Evolutionary conservation across 2,797 vertebrate genomes (phyloP).

Genomic region (Emys orbicularis): DNA sequence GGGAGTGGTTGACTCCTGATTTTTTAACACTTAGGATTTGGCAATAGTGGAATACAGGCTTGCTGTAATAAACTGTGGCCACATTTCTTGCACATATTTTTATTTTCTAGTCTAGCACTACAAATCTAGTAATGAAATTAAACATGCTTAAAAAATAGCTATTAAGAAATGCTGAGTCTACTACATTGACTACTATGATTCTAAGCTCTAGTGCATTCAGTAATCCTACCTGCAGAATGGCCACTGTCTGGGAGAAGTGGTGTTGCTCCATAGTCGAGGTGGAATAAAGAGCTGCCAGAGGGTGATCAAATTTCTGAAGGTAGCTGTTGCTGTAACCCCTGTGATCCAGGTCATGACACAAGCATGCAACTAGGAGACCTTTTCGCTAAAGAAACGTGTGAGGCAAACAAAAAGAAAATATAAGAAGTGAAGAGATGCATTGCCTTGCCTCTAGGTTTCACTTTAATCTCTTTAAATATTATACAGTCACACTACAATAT

Average conservation of each 20-base stretch:
- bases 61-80: slow-evolving; percentile 64
- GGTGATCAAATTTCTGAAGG: slow-evolving; percentile 99
- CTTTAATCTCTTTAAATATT: slow-evolving; percentile 21
- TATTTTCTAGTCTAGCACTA: neutral
- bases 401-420: neutral
- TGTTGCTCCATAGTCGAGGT: slow-evolving; percentile 99
- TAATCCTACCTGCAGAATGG: slow-evolving; percentile 96
- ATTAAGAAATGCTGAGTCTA: neutral
- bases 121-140: neutral
- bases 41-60: accelerated
- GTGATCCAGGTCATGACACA: slow-evolving; percentile 99
- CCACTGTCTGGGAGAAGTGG: slow-evolving; percentile 98
- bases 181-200: neutral
- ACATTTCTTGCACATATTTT: neutral
- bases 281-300: slow-evolving; percentile 96
- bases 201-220: slow-evolving; percentile 1
- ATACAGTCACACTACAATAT: neutral
- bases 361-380: slow-evolving; percentile 95
- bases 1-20: neutral
- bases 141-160: slow-evolving; percentile 46
- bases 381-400: slow-evolving; percentile 85
- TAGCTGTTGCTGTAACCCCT: slow-evolving; percentile 97
- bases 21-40: neutral
- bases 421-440: neutral
- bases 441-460: slow-evolving; percentile 44